These are phyloP conservation scores for Wasmannia auropunctata DNA, from an alignment of 1,140 invertebrate species.

Conservation along the genomic window DNA sequence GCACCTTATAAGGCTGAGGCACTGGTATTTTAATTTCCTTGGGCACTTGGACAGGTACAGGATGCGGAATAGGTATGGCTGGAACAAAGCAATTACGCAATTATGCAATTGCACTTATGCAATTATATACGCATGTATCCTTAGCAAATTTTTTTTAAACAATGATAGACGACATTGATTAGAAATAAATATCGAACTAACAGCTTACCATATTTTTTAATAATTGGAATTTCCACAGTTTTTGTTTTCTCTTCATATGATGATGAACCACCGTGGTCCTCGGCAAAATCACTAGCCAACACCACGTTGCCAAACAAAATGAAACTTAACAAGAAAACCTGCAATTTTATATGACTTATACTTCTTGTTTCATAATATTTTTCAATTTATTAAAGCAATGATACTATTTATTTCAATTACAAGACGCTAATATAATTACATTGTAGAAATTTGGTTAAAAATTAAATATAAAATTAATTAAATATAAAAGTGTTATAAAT, in stretches of 20 bases:
- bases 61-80: constrained; percentile 91
- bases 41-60: constrained; percentile 90
- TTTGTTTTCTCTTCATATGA: constrained; percentile 85
- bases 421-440: background rate
- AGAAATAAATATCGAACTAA: background rate
- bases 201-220: constrained; percentile 88
- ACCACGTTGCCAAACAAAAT: constrained; percentile 56
- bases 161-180: background rate
- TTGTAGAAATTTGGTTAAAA: background rate
- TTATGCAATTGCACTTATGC: background rate
- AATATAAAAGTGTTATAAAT: background rate
- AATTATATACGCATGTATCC: background rate
- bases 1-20: constrained; percentile 91
- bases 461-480: background rate
- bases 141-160: background rate
- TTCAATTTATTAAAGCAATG: background rate
- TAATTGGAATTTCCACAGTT: constrained; percentile 89
- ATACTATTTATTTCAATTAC: background rate
- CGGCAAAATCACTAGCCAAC: constrained; percentile 71
- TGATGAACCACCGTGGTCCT: constrained; percentile 72
- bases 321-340: constrained; percentile 75
- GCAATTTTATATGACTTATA: constrained; percentile 52
- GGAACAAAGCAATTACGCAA: constrained; percentile 44
- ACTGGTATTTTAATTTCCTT: constrained; percentile 91
- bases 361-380: background rate